phyloP scores from a whole-genome alignment of 2,113 vertebrate species.

The Accipiter virgatus region DNA sequence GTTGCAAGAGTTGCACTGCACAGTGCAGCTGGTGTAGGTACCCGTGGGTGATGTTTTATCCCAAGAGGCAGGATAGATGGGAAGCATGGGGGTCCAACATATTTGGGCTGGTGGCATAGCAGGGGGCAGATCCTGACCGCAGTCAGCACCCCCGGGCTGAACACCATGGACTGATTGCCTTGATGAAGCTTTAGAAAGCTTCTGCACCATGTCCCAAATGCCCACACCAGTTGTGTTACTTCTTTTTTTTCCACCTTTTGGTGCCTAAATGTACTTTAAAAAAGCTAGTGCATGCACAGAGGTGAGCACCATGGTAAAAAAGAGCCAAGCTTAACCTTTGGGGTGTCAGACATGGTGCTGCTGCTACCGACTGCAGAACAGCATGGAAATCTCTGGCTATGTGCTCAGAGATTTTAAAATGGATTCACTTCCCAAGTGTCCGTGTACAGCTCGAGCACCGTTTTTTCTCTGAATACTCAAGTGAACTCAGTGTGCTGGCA shows the following conservation, averaged over 20 bases:
- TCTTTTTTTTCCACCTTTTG: not conserved
- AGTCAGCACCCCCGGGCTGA: not conserved
- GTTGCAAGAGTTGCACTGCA: not conserved
- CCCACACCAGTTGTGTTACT: accelerated
- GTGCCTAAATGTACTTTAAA: not conserved
- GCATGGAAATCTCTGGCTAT: not conserved
- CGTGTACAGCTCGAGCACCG: not conserved
- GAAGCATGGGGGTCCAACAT: not conserved
- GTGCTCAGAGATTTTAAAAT: not conserved
- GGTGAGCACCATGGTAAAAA: not conserved
- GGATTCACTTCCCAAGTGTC: not conserved
- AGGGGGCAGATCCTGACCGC: not conserved
- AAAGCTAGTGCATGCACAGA: not conserved
- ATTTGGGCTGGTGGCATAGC: not conserved
- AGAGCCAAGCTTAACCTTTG: not conserved
- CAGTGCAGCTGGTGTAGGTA: not conserved
- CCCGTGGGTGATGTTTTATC: not conserved
- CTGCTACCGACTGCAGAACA: not conserved
- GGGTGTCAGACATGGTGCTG: not conserved
- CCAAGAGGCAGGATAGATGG: not conserved
- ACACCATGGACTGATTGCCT: not conserved
- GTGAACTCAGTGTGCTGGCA: not conserved
- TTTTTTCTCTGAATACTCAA: not conserved
- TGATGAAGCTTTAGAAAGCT: not conserved
- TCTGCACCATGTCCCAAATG: not conserved